A percentile compares a stretch with the other conserved stretches of the same genome.
Conservation (phyloP, 2,888 invertebrate genomes). For the Dermolepida albohirtum region DNA sequence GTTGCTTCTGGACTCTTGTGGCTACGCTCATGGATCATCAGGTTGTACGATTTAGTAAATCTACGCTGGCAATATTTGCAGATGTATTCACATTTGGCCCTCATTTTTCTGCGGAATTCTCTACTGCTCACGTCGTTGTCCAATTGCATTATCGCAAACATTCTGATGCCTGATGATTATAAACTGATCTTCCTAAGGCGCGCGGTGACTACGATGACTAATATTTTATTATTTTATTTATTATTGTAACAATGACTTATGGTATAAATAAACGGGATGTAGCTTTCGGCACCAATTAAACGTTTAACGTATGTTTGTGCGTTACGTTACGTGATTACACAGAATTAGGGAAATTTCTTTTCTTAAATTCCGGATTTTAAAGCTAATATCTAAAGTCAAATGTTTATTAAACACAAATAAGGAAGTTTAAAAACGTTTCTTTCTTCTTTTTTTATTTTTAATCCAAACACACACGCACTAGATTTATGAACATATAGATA, state of each 20-base stretch:
- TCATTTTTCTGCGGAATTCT: constrained; percentile 89
- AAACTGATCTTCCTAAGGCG: constrained; percentile 35
- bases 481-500: background rate
- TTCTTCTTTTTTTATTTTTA: background rate
- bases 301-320: too few species aligned
- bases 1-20: constrained; percentile 97
- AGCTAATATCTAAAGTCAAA: too few species aligned
- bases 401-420: too few species aligned
- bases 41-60: constrained; percentile 98
- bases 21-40: constrained; percentile 98
- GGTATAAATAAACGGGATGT: too few species aligned
- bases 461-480: background rate
- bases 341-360: too few species aligned
- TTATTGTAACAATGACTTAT: constrained; percentile 28
- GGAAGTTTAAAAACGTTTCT: background rate
- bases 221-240: constrained; percentile 19
- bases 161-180: constrained; percentile 59
- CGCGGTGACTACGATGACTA: constrained; percentile 28
- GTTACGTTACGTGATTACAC: too few species aligned
- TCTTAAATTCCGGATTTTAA: too few species aligned
- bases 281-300: too few species aligned
- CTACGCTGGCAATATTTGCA: constrained; percentile 98
- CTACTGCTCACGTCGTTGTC: constrained; percentile 87
- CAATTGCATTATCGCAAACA: constrained; percentile 92
- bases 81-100: constrained; percentile 97